Evolutionary conservation across 2,888 invertebrate species (phyloP).

Genomic region (Mellilla xanthometata): DNA sequence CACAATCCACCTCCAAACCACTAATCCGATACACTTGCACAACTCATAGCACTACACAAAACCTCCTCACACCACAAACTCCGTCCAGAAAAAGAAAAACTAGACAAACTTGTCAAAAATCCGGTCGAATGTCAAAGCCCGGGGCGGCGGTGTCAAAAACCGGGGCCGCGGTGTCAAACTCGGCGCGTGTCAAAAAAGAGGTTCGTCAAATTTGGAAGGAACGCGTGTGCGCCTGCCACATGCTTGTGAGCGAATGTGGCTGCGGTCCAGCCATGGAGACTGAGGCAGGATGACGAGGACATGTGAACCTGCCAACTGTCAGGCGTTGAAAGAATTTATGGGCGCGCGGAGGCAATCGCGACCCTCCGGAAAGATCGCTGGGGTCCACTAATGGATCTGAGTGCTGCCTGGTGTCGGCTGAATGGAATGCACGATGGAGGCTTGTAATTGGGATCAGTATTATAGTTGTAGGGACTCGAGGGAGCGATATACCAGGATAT

Average conservation of each 20-base stretch:
- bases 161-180: too few species aligned
- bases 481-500: too few species aligned
- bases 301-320: conserved; percentile 71
- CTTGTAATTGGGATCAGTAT: neutral
- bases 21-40: conserved; percentile 43
- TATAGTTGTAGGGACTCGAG: neutral
- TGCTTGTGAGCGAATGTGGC: conserved; percentile 62
- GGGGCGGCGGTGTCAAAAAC: too few species aligned
- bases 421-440: neutral
- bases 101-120: too few species aligned
- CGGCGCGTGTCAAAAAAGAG: too few species aligned
- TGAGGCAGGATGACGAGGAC: conserved; percentile 52
- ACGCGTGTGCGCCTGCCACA: conserved; percentile 61
- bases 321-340: conserved; percentile 79
- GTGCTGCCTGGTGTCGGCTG: conserved; percentile 29
- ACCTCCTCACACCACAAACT: neutral
- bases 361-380: conserved; percentile 63
- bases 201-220: conserved; percentile 44
- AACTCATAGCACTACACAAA: conserved; percentile 4
- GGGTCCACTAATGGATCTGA: conserved; percentile 36
- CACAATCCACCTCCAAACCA: conserved; percentile 46
- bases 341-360: conserved; percentile 47
- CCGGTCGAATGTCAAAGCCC: too few species aligned
- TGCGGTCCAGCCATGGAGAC: conserved; percentile 40
- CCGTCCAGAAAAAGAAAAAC: too few species aligned